Conservation (phyloP, 2,113 vertebrate genomes). For the Gavia stellata region DNA sequence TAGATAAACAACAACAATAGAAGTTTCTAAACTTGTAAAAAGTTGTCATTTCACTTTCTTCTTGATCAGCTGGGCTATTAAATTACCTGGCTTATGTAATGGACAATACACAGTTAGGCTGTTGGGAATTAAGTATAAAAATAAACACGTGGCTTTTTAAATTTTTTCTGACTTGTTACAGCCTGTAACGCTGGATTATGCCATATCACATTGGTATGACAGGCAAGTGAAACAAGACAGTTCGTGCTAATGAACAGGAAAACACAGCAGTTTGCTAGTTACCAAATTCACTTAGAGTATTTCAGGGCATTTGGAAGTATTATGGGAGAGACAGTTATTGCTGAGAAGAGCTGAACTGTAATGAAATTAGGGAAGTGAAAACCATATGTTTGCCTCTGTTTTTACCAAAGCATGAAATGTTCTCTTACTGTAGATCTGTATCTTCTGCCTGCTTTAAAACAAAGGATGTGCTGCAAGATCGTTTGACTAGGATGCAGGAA, state of each 20-base stretch:
- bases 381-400: conserved; percentile 37
- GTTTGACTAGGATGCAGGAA: background rate
- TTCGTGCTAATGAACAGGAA: conserved; percentile 2
- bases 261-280: background rate
- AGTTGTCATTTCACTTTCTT: background rate
- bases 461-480: background rate
- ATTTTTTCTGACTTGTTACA: conserved; percentile 29
- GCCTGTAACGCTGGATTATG: background rate
- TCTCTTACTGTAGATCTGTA: background rate
- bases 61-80: background rate
- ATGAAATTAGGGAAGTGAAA: conserved; percentile 42
- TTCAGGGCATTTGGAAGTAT: conserved; percentile 24
- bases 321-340: conserved; percentile 33
- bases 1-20: background rate
- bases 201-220: background rate
- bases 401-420: conserved; percentile 6
- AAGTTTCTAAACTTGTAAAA: background rate
- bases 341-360: conserved; percentile 12
- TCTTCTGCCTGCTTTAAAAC: background rate
- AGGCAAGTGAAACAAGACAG: conserved; percentile 23
- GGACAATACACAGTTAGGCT: background rate
- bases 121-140: conserved; percentile 19
- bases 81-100: conserved; percentile 26
- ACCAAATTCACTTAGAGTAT: conserved; percentile 29
- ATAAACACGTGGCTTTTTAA: conserved; percentile 13